phyloP scores from a whole-genome alignment of 2,888 invertebrate genomes.

The Ormyrus thymus region DNA sequence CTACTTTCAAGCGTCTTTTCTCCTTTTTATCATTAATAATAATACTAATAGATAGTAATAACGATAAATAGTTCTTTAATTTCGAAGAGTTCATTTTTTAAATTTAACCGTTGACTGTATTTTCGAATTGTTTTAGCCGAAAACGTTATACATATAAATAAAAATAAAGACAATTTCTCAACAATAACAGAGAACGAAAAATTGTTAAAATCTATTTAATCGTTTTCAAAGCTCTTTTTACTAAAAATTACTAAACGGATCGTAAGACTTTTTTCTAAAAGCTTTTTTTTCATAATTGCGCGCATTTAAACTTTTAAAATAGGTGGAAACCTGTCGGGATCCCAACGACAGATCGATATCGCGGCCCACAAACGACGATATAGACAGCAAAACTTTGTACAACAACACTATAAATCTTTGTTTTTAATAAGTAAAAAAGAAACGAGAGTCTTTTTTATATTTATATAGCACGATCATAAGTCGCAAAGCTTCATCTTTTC shows the following conservation, averaged over 20 bases:
- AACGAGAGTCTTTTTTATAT: conserved; percentile 15
- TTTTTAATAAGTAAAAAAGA: conserved; percentile 16
- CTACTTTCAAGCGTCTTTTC: conserved; percentile 27
- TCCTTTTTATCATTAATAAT: conserved; percentile 26
- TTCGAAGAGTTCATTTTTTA: conserved; percentile 11
- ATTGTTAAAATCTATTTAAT: background rate
- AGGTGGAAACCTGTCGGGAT: background rate
- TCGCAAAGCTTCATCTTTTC: conserved; percentile 18
- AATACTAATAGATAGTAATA: conserved; percentile 26
- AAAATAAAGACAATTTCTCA: conserved; percentile 25
- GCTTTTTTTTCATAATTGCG: background rate
- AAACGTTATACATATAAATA: conserved; percentile 2
- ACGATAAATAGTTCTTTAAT: conserved; percentile 41
- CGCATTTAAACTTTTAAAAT: background rate
- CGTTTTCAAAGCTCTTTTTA: conserved; percentile 23
- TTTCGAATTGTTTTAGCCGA: conserved; percentile 15
- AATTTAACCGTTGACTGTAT: conserved; percentile 25
- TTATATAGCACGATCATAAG: conserved; percentile 25
- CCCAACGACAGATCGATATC: conserved; percentile 17
- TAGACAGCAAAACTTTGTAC: conserved; percentile 35
- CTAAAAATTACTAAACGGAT: conserved; percentile 17
- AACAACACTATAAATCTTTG: conserved; percentile 44
- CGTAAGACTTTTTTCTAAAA: conserved; percentile 5
- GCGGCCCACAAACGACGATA: conserved; percentile 34
- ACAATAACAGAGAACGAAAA: conserved; percentile 23